Conservation (phyloP, 2,888 invertebrate genomes). For the Dryobota labecula region DNA sequence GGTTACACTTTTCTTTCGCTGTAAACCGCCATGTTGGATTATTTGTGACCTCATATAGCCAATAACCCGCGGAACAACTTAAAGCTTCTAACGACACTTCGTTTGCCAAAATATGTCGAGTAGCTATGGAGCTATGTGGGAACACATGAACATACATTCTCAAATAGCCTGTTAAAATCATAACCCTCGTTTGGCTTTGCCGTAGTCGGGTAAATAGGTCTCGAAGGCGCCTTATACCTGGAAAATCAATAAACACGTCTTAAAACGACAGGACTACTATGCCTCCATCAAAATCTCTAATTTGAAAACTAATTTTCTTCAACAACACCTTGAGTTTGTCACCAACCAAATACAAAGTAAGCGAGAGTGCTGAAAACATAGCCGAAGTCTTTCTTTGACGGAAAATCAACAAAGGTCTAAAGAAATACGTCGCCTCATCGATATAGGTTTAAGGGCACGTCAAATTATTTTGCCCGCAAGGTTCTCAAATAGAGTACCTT, state of each 20-base stretch:
- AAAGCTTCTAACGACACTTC: no score
- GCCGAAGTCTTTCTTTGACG: slow-evolving; percentile 20
- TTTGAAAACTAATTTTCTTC: slow-evolving; percentile 1
- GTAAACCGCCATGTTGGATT: no score
- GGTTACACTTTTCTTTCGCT: no score
- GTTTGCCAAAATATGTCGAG: no score
- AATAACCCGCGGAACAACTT: no score
- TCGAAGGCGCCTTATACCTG: neutral
- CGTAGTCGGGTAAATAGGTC: no score
- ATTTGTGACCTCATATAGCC: no score
- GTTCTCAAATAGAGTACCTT: slow-evolving; percentile 39
- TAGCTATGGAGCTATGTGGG: no score
- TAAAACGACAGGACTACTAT: neutral
- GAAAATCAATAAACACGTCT: slow-evolving; percentile 1
- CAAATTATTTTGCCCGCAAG: slow-evolving; percentile 46
- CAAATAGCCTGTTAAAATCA: no score
- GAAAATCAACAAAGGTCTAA: slow-evolving; percentile 21
- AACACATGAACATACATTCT: no score
- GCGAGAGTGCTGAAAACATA: neutral
- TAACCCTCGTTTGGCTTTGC: no score
- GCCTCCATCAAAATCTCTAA: neutral
- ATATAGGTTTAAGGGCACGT: slow-evolving; percentile 22
- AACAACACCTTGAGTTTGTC: neutral
- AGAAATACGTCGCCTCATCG: slow-evolving; percentile 21
- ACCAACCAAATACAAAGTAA: neutral